Percentiles rank a stretch among this genome's conserved stretches.
phyloP scores from a whole-genome alignment of 2,797 vertebrate genomes.

The Dicrostonyx torquatus region DNA sequence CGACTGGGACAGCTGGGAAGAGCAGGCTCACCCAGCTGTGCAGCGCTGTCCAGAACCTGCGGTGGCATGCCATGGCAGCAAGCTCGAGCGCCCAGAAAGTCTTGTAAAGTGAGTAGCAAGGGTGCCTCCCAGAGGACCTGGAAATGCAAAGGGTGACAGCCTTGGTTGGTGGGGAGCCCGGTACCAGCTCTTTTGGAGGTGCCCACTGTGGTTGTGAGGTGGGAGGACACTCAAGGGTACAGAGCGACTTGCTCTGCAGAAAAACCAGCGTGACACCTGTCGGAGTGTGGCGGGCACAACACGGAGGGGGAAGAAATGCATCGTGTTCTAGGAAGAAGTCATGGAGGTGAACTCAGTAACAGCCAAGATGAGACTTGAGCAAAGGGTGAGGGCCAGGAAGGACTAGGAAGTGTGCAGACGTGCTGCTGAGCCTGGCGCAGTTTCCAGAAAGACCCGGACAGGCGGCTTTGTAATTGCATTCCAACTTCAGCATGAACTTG shows the following conservation, averaged over 20 bases:
- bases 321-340: not conserved
- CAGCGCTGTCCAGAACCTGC: not conserved
- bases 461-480: not conserved
- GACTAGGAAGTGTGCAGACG: too few relatives aligned
- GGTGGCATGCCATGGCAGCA: fast-evolving
- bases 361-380: not conserved
- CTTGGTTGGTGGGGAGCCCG: not conserved
- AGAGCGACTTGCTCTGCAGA: not conserved
- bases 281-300: fast-evolving
- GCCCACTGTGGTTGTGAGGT: not conserved
- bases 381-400: not conserved
- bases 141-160: not conserved
- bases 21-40: not conserved
- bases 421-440: not conserved
- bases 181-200: not conserved
- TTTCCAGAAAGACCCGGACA: not conserved
- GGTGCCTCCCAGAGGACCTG: not conserved
- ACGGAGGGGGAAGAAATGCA: not conserved
- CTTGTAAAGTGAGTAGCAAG: not conserved
- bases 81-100: not conserved
- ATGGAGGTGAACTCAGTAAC: not conserved
- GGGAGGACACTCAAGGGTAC: too few relatives aligned
- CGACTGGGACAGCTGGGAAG: not conserved
- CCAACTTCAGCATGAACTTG: not conserved
- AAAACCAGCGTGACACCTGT: not conserved